phyloP scores from a whole-genome alignment of 2,113 vertebrate genomes.

The Coracopsis vasa region DNA sequence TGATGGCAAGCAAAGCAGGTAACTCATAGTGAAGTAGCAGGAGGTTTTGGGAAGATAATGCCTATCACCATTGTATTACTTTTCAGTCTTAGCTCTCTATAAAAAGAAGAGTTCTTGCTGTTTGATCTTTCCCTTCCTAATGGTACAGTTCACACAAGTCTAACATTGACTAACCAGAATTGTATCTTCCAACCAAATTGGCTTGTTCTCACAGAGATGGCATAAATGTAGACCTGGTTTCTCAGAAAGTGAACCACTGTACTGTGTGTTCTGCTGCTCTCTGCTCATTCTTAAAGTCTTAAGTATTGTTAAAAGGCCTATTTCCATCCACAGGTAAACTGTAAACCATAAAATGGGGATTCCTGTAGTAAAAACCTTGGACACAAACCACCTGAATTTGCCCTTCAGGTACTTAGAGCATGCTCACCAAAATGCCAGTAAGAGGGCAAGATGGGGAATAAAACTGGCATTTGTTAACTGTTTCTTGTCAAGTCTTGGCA shows the following conservation, averaged over 20 bases:
- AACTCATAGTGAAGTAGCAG: background rate
- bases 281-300: constrained; percentile 35
- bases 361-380: constrained; percentile 23
- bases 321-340: constrained; percentile 38
- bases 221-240: constrained; percentile 14
- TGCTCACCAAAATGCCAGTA: constrained; percentile 68
- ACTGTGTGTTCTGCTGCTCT: constrained; percentile 39
- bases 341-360: constrained; percentile 30
- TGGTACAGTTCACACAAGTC: constrained; percentile 41
- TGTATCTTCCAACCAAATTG: constrained; percentile 55
- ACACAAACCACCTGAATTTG: constrained; percentile 50
- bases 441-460: constrained; percentile 64
- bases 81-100: constrained; percentile 65
- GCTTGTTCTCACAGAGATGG: constrained; percentile 35
- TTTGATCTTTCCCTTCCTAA: constrained; percentile 53
- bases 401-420: constrained; percentile 64
- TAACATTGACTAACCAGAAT: constrained; percentile 61
- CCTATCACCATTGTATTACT: constrained; percentile 58
- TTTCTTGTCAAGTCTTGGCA: constrained; percentile 64
- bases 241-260: constrained; percentile 41
- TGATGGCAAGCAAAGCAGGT: constrained; percentile 4
- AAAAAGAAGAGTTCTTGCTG: constrained; percentile 59
- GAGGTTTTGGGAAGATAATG: constrained; percentile 64
- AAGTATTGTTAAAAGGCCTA: background rate
- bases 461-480: constrained; percentile 74